phyloP scores from a whole-genome alignment of 1,140 invertebrate species.

The Drosophila parabipectinata region DNA sequence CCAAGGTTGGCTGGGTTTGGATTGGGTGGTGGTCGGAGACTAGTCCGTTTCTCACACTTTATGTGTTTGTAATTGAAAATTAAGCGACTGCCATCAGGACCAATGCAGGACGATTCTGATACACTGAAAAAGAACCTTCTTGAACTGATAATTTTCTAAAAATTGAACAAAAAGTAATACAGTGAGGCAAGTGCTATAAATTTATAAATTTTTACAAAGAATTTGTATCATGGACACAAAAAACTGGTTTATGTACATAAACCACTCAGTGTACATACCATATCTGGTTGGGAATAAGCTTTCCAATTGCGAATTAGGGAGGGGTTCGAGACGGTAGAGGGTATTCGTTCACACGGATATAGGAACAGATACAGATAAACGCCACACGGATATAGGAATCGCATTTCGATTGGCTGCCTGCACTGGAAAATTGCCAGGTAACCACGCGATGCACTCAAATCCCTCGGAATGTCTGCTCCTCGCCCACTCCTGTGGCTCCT shows the following conservation, averaged over 20 bases:
- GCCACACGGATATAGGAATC: constrained; percentile 12
- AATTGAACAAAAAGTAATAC: not conserved
- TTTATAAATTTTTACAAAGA: too few species aligned
- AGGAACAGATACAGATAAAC: constrained; percentile 10
- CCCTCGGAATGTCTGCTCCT: constrained; percentile 21
- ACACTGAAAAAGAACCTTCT: not conserved
- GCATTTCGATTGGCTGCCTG: constrained; percentile 47
- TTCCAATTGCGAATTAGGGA: not conserved
- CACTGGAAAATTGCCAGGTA: constrained; percentile 67
- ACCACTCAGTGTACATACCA: too few species aligned
- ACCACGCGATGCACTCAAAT: constrained; percentile 62
- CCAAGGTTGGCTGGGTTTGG: constrained; percentile 8
- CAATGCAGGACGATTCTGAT: constrained; percentile 16
- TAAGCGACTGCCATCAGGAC: constrained; percentile 66
- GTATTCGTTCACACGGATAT: not conserved
- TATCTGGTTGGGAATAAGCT: not conserved
- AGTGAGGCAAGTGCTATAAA: too few species aligned
- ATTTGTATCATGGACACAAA: too few species aligned
- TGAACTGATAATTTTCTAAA: not conserved
- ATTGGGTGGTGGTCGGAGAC: constrained; percentile 21
- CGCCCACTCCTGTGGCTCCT: constrained; percentile 41
- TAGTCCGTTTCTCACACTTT: constrained; percentile 55
- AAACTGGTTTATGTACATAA: too few species aligned
- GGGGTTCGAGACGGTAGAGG: not conserved
- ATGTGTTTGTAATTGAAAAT: constrained; percentile 74